Percentiles rank a stretch among this genome's conserved stretches.
Conservation (phyloP, 2,113 vertebrate genomes). For the Marcusenius ussheri region DNA sequence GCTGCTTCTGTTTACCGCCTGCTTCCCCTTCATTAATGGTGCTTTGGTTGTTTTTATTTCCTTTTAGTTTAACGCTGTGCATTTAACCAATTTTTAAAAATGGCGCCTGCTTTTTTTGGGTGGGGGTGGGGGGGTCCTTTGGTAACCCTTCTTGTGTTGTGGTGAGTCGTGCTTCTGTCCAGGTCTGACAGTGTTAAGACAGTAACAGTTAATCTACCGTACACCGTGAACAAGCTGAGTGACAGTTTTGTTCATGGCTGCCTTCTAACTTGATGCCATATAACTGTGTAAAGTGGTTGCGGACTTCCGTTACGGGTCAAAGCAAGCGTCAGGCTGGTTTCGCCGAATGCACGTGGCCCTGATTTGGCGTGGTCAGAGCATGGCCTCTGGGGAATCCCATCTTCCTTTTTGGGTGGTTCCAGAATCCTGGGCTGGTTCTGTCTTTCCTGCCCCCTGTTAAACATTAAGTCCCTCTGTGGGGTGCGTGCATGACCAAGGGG, state of each 20-base stretch:
- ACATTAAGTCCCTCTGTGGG: neutral
- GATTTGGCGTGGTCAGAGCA: neutral
- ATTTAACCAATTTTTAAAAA: conserved; percentile 36
- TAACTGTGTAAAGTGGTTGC: neutral
- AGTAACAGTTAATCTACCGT: neutral
- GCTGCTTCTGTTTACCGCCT: conserved; percentile 35
- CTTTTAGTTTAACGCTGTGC: conserved; percentile 55
- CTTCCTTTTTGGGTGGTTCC: neutral
- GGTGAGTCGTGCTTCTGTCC: conserved; percentile 13
- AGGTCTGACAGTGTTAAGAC: neutral
- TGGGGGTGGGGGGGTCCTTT: neutral
- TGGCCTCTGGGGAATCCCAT: conserved; percentile 6
- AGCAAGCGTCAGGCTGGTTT: neutral
- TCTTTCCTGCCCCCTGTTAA: conserved; percentile 5
- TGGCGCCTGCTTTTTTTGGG: conserved; percentile 18
- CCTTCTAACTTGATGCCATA: neutral
- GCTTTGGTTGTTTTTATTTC: conserved; percentile 44
- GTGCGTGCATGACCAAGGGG: conserved; percentile 22
- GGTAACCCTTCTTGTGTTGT: neutral
- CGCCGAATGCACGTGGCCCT: neutral
- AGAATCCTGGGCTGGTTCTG: conserved; percentile 6
- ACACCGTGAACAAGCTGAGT: neutral
- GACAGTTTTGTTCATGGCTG: neutral
- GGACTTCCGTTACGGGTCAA: neutral
- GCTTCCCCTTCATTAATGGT: conserved; percentile 42